These are phyloP conservation scores for Parasteatoda lunata DNA, from an alignment of 2,888 invertebrate genomes.

Conservation along the genomic window DNA sequence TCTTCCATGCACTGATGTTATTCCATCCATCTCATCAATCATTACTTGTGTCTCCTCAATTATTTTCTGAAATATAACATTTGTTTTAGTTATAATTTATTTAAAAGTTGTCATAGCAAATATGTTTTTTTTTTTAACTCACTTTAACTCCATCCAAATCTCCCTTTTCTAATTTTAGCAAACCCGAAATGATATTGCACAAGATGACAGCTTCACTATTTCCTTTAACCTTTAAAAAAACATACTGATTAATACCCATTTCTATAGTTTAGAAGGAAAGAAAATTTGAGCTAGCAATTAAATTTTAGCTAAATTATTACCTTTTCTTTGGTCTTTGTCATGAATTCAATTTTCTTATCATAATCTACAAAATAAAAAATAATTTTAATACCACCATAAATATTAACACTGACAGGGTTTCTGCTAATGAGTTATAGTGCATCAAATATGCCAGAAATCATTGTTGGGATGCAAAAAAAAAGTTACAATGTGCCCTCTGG, in stretches of 20 bases:
- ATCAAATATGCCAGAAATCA: no score
- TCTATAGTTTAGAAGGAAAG: no score
- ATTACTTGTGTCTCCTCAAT: constrained; percentile 90
- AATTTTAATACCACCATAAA: not conserved
- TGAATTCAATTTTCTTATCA: constrained; percentile 88
- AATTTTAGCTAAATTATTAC: constrained; percentile 75
- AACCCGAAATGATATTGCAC: constrained; percentile 85
- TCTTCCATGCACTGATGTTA: constrained; percentile 93
- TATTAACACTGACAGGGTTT: constrained; percentile 3
- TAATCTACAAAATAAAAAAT: constrained; percentile 78
- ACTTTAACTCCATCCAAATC: constrained; percentile 75
- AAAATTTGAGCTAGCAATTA: no score
- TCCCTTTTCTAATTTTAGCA: constrained; percentile 74
- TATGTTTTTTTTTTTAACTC: not conserved
- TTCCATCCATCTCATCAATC: constrained; percentile 91
- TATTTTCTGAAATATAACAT: constrained; percentile 76
- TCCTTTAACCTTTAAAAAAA: constrained; percentile 76
- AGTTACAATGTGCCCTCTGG: no score
- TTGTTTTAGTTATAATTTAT: not conserved
- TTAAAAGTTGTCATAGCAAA: not conserved
- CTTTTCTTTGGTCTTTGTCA: constrained; percentile 90
- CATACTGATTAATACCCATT: not conserved
- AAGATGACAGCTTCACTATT: constrained; percentile 90
- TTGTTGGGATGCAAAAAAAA: no score
- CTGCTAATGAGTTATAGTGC: no score